Evolutionary conservation across 2,113 vertebrate species (phyloP).

Genomic region (Oriolus oriolus): DNA sequence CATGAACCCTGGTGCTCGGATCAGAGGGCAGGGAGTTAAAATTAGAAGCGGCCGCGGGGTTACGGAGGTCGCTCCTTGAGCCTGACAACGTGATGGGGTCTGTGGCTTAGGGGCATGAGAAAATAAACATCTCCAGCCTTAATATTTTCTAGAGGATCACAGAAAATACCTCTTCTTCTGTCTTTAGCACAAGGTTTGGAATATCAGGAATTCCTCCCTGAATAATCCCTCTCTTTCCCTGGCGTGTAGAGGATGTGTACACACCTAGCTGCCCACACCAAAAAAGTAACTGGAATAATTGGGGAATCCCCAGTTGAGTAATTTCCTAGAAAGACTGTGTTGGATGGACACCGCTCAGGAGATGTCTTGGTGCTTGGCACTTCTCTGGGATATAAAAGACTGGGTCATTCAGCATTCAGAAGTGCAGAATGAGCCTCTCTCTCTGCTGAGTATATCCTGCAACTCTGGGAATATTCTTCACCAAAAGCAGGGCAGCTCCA

Average conservation of each 20-base stretch:
- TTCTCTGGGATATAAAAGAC: not conserved
- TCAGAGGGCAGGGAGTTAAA: not conserved
- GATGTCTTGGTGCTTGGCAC: not conserved
- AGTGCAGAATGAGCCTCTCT: not conserved
- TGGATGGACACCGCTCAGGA: not conserved
- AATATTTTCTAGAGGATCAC: not conserved
- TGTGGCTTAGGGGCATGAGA: not conserved
- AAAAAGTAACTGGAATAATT: not conserved
- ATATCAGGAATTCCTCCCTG: not conserved
- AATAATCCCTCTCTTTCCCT: not conserved
- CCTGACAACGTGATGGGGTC: not conserved
- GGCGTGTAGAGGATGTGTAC: not conserved
- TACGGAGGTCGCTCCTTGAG: not conserved
- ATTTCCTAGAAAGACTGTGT: not conserved
- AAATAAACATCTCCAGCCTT: not conserved
- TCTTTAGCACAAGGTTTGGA: not conserved
- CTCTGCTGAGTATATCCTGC: not conserved
- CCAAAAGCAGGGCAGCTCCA: not conserved
- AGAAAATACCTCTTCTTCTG: not conserved
- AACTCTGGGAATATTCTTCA: not conserved
- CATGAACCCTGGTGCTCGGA: not conserved
- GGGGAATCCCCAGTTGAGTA: rapidly evolving
- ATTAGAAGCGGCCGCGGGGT: not conserved
- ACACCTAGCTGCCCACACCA: rapidly evolving
- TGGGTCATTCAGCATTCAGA: not conserved